Conservation (phyloP, 2,797 vertebrate species). For the Macropodus opercularis region DNA sequence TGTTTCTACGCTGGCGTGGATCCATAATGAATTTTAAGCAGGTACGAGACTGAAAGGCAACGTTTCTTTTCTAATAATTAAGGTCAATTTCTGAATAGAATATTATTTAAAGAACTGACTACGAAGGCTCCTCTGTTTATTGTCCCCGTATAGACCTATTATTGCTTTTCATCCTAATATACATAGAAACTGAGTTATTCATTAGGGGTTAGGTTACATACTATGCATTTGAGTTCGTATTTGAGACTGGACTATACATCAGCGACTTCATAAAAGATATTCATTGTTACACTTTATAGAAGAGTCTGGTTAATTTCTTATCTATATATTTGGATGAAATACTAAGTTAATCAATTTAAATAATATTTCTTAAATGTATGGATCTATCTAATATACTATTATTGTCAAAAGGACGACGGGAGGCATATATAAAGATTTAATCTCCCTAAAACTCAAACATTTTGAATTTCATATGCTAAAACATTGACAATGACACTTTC, state of each 20-base stretch:
- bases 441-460: slow-evolving; percentile 63
- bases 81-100: slow-evolving; percentile 60
- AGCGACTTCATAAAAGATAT: slow-evolving; percentile 69
- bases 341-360: slow-evolving; percentile 76
- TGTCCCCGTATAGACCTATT: slow-evolving; percentile 73
- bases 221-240: slow-evolving; percentile 49
- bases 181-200: slow-evolving; percentile 69
- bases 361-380: slow-evolving; percentile 78
- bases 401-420: slow-evolving; percentile 65
- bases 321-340: slow-evolving; percentile 77
- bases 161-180: slow-evolving; percentile 82
- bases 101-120: slow-evolving; percentile 63
- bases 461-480: slow-evolving; percentile 56
- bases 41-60: slow-evolving; percentile 54
- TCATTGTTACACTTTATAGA: slow-evolving; percentile 71
- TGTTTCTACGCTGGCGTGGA: slow-evolving; percentile 45
- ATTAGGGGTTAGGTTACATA: slow-evolving; percentile 63
- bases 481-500: slow-evolving; percentile 63
- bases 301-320: slow-evolving; percentile 71
- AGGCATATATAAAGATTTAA: slow-evolving; percentile 70
- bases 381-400: slow-evolving; percentile 78
- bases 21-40: slow-evolving; percentile 48
- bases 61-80: slow-evolving; percentile 46
- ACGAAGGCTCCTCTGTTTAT: slow-evolving; percentile 57
- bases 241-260: slow-evolving; percentile 67